phyloP scores from a whole-genome alignment of 2,113 vertebrate genomes.

The Cebidichthys violaceus region DNA sequence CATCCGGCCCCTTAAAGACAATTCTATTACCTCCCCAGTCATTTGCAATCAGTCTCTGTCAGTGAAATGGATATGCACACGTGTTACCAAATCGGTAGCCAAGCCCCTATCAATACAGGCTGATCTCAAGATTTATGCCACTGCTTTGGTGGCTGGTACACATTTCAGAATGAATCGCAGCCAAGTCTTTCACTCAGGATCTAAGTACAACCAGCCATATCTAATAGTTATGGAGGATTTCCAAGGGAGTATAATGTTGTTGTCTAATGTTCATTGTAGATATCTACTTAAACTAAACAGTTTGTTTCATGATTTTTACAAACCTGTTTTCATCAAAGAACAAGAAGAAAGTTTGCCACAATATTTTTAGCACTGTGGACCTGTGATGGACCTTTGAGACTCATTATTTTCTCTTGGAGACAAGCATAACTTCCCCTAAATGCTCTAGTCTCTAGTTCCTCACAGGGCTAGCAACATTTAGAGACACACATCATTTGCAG shows the following conservation, averaged over 20 bases:
- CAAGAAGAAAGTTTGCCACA: slow-evolving; percentile 47
- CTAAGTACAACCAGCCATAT: slow-evolving; percentile 34
- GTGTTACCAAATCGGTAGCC: slow-evolving; percentile 83
- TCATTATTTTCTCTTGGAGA: slow-evolving; percentile 73
- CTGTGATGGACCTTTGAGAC: slow-evolving; percentile 66
- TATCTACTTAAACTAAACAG: slow-evolving; percentile 13
- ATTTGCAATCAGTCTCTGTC: slow-evolving; percentile 85
- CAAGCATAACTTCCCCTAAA: slow-evolving; percentile 62
- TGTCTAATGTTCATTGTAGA: slow-evolving; percentile 34
- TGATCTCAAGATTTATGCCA: slow-evolving; percentile 83
- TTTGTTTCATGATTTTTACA: slow-evolving; percentile 46
- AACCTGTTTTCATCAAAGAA: slow-evolving; percentile 36
- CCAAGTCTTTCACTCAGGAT: slow-evolving; percentile 56
- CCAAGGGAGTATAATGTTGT: slow-evolving; percentile 25
- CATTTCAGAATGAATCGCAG: slow-evolving; percentile 61
- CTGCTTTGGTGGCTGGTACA: slow-evolving; percentile 68
- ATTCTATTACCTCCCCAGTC: slow-evolving; percentile 85
- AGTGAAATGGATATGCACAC: slow-evolving; percentile 84
- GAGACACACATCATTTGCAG: slow-evolving; percentile 63
- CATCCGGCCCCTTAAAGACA: slow-evolving; percentile 84
- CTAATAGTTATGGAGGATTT: slow-evolving; percentile 45
- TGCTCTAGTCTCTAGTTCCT: slow-evolving; percentile 53
- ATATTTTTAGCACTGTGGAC: slow-evolving; percentile 58
- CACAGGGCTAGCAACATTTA: slow-evolving; percentile 62
- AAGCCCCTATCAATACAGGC: slow-evolving; percentile 81